phyloP scores from a whole-genome alignment of 2,888 invertebrate genomes.

The Coelopa pilipes region DNA sequence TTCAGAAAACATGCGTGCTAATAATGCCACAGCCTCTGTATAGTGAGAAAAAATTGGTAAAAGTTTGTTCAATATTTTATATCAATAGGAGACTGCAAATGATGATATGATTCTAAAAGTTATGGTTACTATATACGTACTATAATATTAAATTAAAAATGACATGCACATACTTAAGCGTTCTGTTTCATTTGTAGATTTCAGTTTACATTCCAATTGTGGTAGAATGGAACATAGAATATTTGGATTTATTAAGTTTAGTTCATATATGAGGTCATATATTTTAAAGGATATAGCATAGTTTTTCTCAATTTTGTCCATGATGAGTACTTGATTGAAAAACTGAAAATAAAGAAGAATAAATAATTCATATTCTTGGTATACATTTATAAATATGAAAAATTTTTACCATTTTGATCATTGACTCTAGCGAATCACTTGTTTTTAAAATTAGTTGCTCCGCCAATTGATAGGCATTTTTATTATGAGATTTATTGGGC shows the following conservation, averaged over 20 bases:
- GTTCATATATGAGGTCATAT: slow-evolving; percentile 95
- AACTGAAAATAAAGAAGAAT: slow-evolving; percentile 72
- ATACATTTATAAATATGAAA: neutral
- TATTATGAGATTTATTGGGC: slow-evolving; percentile 88
- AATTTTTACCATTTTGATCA: slow-evolving; percentile 85
- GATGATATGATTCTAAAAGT: neutral
- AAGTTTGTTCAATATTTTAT: neutral
- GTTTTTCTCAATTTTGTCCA: slow-evolving; percentile 89
- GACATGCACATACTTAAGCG: slow-evolving; percentile 71
- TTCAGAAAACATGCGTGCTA: slow-evolving; percentile 97
- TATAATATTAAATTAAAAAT: slow-evolving; percentile 1
- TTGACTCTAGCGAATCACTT: slow-evolving; percentile 90
- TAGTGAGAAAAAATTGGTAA: neutral
- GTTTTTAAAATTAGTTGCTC: slow-evolving; percentile 93
- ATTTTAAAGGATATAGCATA: slow-evolving; percentile 84
- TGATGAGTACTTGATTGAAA: slow-evolving; percentile 93
- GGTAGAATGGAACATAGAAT: slow-evolving; percentile 89
- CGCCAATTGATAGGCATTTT: slow-evolving; percentile 89
- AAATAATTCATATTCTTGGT: neutral
- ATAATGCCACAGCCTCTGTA: slow-evolving; percentile 81
- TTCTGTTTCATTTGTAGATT: slow-evolving; percentile 90
- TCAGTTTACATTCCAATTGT: slow-evolving; percentile 94
- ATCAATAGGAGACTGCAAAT: neutral
- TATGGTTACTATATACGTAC: neutral
- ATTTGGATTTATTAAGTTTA: slow-evolving; percentile 91